Evolutionary conservation across 2,888 invertebrate genomes (phyloP).

Genomic region (Scelioninae gen. 1): DNA sequence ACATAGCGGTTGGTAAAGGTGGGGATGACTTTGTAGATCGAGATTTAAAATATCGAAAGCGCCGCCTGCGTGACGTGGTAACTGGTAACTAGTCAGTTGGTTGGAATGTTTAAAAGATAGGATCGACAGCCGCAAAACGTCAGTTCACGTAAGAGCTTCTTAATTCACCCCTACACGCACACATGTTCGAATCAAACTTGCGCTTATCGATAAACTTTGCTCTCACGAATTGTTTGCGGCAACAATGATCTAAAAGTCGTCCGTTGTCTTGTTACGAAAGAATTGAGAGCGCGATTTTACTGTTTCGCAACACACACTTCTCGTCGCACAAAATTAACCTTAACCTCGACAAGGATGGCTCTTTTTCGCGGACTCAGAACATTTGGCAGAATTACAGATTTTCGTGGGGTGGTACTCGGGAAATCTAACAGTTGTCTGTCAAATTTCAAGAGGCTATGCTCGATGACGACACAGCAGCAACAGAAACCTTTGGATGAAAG

Average conservation of each 20-base stretch:
- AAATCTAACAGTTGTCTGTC: conserved; percentile 5
- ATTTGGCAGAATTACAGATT: neutral
- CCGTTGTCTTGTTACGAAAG: conserved; percentile 16
- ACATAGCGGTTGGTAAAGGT: too few species aligned
- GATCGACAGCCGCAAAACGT: too few species aligned
- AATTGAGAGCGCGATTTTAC: neutral
- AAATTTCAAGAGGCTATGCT: conserved; percentile 14
- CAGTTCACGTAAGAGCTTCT: too few species aligned
- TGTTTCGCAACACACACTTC: conserved; percentile 5
- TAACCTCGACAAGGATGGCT: conserved; percentile 23
- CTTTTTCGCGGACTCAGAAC: conserved; percentile 22
- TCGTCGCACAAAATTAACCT: neutral
- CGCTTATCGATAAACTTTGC: conserved; percentile 33
- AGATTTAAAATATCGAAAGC: too few species aligned
- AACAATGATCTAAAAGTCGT: conserved; percentile 24
- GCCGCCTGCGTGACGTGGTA: too few species aligned
- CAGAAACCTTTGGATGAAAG: conserved; percentile 27
- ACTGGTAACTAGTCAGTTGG: too few species aligned
- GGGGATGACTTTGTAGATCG: too few species aligned
- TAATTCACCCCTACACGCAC: too few species aligned
- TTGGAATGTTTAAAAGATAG: too few species aligned
- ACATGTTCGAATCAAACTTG: too few species aligned
- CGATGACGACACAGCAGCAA: conserved; percentile 36
- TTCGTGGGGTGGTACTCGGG: neutral
- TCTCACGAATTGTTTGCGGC: conserved; percentile 6